Conservation (phyloP, 2,888 invertebrate species). For the Sinohyriopsis cumingii region DNA sequence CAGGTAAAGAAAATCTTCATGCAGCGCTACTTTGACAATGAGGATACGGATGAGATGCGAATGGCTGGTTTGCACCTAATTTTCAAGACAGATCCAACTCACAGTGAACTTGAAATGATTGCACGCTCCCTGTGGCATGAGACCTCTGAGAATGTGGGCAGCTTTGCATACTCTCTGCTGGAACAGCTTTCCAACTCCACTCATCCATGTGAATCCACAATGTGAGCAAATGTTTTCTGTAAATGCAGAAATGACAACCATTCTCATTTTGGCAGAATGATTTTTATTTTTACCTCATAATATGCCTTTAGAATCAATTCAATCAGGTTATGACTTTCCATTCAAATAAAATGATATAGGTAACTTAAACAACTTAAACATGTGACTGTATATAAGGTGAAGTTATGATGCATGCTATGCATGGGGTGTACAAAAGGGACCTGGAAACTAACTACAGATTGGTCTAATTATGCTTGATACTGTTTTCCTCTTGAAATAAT, state of each 20-base stretch:
- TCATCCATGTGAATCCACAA: constrained; percentile 25
- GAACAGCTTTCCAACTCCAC: constrained; percentile 40
- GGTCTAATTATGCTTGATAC: too few species aligned
- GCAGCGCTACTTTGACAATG: constrained; percentile 64
- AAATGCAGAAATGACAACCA: neutral
- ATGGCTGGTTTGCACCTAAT: constrained; percentile 66
- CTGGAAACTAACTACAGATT: too few species aligned
- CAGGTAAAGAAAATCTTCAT: constrained; percentile 32
- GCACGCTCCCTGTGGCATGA: constrained; percentile 56
- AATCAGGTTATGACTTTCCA: too few species aligned
- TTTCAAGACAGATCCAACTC: constrained; percentile 56
- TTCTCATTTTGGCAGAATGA: too few species aligned
- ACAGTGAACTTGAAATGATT: constrained; percentile 66
- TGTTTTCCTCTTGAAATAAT: too few species aligned
- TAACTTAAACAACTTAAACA: too few species aligned
- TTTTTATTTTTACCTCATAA: too few species aligned
- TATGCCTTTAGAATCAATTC: too few species aligned
- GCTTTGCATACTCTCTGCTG: constrained; percentile 44
- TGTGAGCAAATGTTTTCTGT: constrained; percentile 6
- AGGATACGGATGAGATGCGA: constrained; percentile 63
- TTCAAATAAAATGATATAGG: too few species aligned
- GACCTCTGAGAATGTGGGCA: constrained; percentile 45
- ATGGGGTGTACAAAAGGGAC: too few species aligned
- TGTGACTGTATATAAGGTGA: too few species aligned
- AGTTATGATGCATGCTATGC: too few species aligned